A percentile compares a stretch with the other conserved stretches of the same genome.
These are phyloP conservation scores for Cosmia pyralina DNA, from an alignment of 2,888 invertebrate species.

Conservation along the genomic window DNA sequence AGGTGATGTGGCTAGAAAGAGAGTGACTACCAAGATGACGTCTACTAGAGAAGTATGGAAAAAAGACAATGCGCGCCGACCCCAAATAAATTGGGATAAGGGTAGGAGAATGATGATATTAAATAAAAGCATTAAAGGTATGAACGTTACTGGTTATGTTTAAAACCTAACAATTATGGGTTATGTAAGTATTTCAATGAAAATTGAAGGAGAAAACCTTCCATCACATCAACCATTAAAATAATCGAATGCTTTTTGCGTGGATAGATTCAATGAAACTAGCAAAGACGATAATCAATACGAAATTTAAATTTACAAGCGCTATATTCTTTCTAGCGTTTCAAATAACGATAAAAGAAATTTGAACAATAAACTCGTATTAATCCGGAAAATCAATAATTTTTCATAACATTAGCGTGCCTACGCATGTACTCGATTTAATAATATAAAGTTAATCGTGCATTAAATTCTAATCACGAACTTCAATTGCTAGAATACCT, in stretches of 20 bases:
- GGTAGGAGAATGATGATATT: background rate
- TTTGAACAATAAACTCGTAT: conserved; percentile 43
- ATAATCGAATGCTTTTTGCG: conserved; percentile 26
- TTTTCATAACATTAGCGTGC: conserved; percentile 53
- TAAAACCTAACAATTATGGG: background rate
- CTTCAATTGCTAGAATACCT: conserved; percentile 44
- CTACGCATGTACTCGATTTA: conserved; percentile 22
- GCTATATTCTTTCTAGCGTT: conserved; percentile 51
- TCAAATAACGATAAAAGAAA: conserved; percentile 52
- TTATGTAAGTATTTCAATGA: background rate
- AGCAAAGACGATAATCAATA: conserved; percentile 40
- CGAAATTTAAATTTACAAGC: conserved; percentile 40
- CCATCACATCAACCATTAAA: background rate
- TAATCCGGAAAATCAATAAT: conserved; percentile 60
- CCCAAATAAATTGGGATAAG: too few species aligned
- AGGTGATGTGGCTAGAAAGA: too few species aligned
- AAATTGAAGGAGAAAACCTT: background rate
- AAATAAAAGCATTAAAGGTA: background rate
- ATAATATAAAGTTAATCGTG: conserved; percentile 27
- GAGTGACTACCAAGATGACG: too few species aligned
- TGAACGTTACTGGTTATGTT: background rate
- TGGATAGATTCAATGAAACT: conserved; percentile 48
- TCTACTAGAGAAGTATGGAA: too few species aligned
- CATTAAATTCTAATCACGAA: conserved; percentile 47
- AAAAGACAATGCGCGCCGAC: too few species aligned